Conservation (phyloP, 2,888 invertebrate genomes). For the Trachelus iudaicus region DNA sequence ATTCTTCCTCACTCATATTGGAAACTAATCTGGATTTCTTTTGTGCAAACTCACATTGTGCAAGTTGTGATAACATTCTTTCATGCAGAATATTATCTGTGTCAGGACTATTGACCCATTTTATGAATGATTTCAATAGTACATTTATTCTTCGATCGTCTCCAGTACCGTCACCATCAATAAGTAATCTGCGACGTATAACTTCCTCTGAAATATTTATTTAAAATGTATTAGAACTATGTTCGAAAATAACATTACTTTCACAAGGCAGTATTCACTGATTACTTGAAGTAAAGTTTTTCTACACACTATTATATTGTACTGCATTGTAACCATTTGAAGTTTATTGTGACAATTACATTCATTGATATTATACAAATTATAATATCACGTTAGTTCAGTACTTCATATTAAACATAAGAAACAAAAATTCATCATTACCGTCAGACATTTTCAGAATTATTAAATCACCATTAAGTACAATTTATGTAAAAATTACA, state of each 20-base stretch:
- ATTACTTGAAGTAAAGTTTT: background rate
- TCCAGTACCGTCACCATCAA: constrained; percentile 97
- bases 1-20: constrained; percentile 85
- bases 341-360: background rate
- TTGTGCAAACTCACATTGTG: constrained; percentile 89
- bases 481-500: background rate
- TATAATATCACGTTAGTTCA: background rate
- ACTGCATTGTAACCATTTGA: background rate
- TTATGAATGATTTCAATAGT: constrained; percentile 83
- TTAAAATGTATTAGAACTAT: background rate
- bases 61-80: constrained; percentile 83
- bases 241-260: background rate
- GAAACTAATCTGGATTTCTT: constrained; percentile 83
- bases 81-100: constrained; percentile 72
- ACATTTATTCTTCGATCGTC: constrained; percentile 92
- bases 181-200: constrained; percentile 87
- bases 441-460: background rate
- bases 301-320: background rate
- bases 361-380: background rate
- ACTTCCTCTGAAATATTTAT: constrained; percentile 82
- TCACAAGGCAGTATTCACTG: too few species aligned
- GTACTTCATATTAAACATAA: background rate
- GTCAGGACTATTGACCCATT: constrained; percentile 79
- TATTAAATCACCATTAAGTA: background rate
- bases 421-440: background rate